Conservation (phyloP, 2,113 vertebrate genomes). For the Motacilla alba region DNA sequence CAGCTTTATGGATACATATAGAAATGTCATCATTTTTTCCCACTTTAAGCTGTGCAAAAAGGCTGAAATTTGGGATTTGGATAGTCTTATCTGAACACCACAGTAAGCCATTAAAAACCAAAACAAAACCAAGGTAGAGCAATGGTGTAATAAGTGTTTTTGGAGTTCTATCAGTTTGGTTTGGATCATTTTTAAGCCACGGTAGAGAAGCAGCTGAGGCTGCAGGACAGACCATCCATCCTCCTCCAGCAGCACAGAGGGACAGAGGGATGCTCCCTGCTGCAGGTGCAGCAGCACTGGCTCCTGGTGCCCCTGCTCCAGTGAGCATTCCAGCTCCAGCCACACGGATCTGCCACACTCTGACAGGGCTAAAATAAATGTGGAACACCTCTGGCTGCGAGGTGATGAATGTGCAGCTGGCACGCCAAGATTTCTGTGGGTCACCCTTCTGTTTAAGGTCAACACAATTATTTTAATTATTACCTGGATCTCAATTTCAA, state of each 20-base stretch:
- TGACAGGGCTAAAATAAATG: background rate
- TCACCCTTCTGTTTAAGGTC: background rate
- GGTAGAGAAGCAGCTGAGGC: background rate
- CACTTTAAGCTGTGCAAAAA: background rate
- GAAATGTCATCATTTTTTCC: background rate
- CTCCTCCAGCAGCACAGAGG: background rate
- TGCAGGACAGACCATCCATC: background rate
- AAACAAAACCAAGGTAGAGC: background rate
- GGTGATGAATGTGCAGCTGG: background rate
- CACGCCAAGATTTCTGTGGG: background rate
- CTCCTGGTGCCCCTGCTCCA: background rate
- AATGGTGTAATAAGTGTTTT: background rate
- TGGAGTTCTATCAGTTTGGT: background rate
- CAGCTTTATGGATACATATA: background rate
- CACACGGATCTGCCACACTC: background rate
- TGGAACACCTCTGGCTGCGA: background rate
- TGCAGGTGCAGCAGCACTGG: background rate
- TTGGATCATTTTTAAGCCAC: background rate
- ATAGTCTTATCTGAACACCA: background rate
- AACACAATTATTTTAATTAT: constrained; percentile 24
- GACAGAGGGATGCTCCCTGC: accelerated
- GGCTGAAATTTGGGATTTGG: background rate
- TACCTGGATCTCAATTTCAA: background rate
- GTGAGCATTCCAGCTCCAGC: accelerated
- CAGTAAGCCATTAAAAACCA: background rate